Evolutionary conservation across 2,888 invertebrate species (phyloP).

Genomic region (Drosophila mimica): DNA sequence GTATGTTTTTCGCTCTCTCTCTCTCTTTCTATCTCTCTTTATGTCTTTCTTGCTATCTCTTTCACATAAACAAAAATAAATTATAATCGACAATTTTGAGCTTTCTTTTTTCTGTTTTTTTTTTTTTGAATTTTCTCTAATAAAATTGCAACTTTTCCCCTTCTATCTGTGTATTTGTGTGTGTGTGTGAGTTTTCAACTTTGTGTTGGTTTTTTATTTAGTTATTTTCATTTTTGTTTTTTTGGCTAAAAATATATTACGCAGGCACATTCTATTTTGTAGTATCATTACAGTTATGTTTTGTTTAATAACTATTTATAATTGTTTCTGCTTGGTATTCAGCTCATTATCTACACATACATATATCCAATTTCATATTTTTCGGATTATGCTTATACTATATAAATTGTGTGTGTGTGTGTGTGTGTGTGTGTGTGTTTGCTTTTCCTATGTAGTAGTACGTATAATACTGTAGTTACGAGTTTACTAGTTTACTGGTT

Average conservation of each 20-base stretch:
- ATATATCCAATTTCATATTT: conserved; percentile 25
- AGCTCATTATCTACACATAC: conserved; percentile 81
- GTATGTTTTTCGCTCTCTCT: conserved; percentile 71
- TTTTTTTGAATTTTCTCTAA: conserved; percentile 44
- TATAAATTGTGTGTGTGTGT: conserved; percentile 40
- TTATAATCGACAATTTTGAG: conserved; percentile 52
- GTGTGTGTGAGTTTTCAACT: conserved; percentile 47
- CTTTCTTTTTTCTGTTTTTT: conserved; percentile 5
- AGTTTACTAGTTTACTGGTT: conserved; percentile 8
- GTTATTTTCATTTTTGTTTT: conserved; percentile 41
- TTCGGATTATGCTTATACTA: conserved; percentile 32
- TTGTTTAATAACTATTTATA: conserved; percentile 67
- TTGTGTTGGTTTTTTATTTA: conserved; percentile 31
- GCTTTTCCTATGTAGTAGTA: conserved; percentile 41
- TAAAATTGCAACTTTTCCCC: conserved; percentile 45
- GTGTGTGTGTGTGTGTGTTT: background rate
- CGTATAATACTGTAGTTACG: conserved; percentile 60
- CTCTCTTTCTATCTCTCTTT: conserved; percentile 12
- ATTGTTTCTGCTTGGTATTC: conserved; percentile 69
- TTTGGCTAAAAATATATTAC: conserved; percentile 84
- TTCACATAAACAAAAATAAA: conserved; percentile 20
- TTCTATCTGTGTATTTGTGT: conserved; percentile 32
- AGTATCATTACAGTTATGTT: conserved; percentile 82
- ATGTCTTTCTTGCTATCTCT: conserved; percentile 8
- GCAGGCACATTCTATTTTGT: conserved; percentile 85